phyloP scores from a whole-genome alignment of 2,113 vertebrate genomes.

The Eira barbara region DNA sequence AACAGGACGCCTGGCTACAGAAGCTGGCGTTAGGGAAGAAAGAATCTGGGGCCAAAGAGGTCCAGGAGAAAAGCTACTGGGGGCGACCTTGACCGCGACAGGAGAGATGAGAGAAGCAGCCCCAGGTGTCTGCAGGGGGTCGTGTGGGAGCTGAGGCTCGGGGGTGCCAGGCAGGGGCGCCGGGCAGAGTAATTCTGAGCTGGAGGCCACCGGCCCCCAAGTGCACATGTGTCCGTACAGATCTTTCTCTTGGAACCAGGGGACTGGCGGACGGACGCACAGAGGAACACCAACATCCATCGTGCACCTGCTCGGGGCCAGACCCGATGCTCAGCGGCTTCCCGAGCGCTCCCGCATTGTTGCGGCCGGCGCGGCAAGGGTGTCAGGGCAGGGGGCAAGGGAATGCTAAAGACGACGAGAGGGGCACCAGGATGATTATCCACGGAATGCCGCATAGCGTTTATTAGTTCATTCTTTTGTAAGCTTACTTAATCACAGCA shows the following conservation, averaged over 20 bases:
- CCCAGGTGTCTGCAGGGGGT: not conserved
- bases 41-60: not conserved
- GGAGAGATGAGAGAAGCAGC: not conserved
- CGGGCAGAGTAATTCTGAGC: too few relatives aligned
- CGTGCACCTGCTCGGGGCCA: fast-evolving
- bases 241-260: not conserved
- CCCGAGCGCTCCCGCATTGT: not conserved
- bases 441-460: too few relatives aligned
- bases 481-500: too few relatives aligned
- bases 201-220: not conserved
- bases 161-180: too few relatives aligned
- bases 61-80: not conserved
- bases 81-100: not conserved
- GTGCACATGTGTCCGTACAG: not conserved
- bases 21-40: not conserved
- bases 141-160: not conserved
- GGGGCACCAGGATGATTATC: too few relatives aligned
- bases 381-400: too few relatives aligned
- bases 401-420: too few relatives aligned
- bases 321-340: not conserved
- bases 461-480: too few relatives aligned
- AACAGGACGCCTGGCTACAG: not conserved
- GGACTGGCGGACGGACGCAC: fast-evolving
- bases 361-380: too few relatives aligned
- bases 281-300: not conserved